These are phyloP conservation scores for Ploceus nigricollis DNA, from an alignment of 2,113 vertebrate genomes.

Conservation along the genomic window DNA sequence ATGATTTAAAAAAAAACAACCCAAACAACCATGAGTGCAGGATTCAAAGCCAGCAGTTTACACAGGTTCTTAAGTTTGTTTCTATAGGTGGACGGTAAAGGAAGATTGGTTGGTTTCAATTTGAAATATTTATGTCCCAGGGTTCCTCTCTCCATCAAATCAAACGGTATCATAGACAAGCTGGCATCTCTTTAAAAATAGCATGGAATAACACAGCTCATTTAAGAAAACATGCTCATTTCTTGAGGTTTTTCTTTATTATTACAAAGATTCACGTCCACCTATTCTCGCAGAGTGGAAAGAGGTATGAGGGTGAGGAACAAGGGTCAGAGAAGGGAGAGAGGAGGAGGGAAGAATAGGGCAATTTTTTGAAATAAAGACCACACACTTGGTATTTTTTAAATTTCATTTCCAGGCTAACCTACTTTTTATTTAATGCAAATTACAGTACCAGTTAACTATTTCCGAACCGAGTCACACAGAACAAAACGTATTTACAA, in stretches of 20 bases:
- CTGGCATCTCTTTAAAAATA: conserved; percentile 52
- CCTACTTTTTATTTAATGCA: conserved; percentile 99
- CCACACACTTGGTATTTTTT: conserved; percentile 79
- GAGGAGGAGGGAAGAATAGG: conserved; percentile 15
- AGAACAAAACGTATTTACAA: conserved; percentile 98
- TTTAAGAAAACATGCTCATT: conserved; percentile 55
- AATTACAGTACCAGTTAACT: conserved; percentile 99
- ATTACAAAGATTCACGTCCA: conserved; percentile 62
- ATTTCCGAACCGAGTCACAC: conserved; percentile 95
- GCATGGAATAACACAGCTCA: conserved; percentile 48
- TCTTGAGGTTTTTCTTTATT: not conserved
- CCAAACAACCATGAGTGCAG: conserved; percentile 65
- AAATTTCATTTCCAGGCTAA: conserved; percentile 97
- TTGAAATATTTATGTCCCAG: conserved; percentile 51
- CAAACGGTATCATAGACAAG: conserved; percentile 61
- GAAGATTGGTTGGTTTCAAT: conserved; percentile 18
- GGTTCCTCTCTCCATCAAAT: conserved; percentile 66
- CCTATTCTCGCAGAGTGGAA: conserved; percentile 28
- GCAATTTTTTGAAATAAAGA: conserved; percentile 77
- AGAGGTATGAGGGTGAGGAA: conserved; percentile 15
- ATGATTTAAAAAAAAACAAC: conserved; percentile 24
- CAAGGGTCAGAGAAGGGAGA: not conserved
- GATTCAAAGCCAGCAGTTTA: conserved; percentile 70
- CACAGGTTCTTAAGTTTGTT: conserved; percentile 38
- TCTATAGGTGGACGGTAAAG: conserved; percentile 38